A percentile compares a stretch with the other conserved stretches of the same genome.
Evolutionary conservation across 2,888 invertebrate species (phyloP).

Genomic region (Eurytoma adleriae): DNA sequence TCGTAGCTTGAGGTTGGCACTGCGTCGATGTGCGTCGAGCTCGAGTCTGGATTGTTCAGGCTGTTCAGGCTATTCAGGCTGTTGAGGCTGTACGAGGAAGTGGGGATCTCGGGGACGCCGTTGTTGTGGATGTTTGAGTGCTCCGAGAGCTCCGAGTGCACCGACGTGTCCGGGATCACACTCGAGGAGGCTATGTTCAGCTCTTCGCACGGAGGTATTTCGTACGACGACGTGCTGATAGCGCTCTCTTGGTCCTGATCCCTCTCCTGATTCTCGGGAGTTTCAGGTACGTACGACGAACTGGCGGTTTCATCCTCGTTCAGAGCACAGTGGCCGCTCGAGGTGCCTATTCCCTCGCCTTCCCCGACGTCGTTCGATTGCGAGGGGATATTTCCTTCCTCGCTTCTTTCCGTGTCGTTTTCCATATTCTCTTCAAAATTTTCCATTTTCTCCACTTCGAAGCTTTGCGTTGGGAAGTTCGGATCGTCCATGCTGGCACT

Average conservation of each 20-base stretch:
- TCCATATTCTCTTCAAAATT: constrained; percentile 67
- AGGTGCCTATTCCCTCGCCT: constrained; percentile 69
- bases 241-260: constrained; percentile 75
- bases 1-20: constrained; percentile 72
- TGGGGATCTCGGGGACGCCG: constrained; percentile 72
- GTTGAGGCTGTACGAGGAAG: constrained; percentile 69
- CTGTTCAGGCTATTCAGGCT: no score
- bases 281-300: constrained; percentile 74
- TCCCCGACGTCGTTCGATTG: constrained; percentile 71
- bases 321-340: constrained; percentile 67
- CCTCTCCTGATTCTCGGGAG: constrained; percentile 73
- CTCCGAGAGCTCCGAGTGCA: constrained; percentile 69
- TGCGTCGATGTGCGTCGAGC: constrained; percentile 69
- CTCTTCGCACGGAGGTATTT: constrained; percentile 73
- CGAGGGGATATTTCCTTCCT: constrained; percentile 71
- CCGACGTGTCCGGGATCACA: constrained; percentile 69
- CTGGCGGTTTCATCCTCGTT: constrained; percentile 74
- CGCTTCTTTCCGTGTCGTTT: constrained; percentile 68
- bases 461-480: constrained; percentile 72
- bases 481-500: constrained; percentile 62
- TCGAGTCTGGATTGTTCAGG: constrained; percentile 69
- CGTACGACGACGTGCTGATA: constrained; percentile 74
- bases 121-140: constrained; percentile 72
- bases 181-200: constrained; percentile 73
- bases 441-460: constrained; percentile 70